phyloP scores from a whole-genome alignment of 2,797 vertebrate genomes.

The Mus spretus region DNA sequence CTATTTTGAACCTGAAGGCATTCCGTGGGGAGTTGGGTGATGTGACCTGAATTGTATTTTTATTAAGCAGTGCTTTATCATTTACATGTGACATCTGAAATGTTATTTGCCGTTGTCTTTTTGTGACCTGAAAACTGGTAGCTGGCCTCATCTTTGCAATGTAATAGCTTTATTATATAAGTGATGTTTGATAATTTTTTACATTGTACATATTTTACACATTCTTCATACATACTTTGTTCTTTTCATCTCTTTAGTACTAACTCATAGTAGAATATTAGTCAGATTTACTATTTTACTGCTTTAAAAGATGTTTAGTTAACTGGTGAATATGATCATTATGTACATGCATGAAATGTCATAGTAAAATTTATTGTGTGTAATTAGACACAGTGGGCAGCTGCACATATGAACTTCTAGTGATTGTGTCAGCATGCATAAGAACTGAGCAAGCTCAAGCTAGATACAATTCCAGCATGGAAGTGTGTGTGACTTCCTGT shows the following conservation, averaged over 20 bases:
- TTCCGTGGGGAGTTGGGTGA: constrained; percentile 23
- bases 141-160: constrained; percentile 15
- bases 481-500: background rate
- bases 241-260: background rate
- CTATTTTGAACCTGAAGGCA: constrained; percentile 45
- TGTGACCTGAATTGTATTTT: constrained; percentile 63
- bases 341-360: background rate
- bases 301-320: constrained; percentile 19
- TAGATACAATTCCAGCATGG: background rate
- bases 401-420: background rate
- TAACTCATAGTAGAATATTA: constrained; percentile 46
- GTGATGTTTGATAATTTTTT: constrained; percentile 15
- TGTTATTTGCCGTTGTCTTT: background rate
- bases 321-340: background rate
- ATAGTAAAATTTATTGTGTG: background rate
- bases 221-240: constrained; percentile 50
- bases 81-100: constrained; percentile 39
- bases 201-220: background rate
- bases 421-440: background rate
- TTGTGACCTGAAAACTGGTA: constrained; percentile 56
- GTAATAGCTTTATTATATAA: constrained; percentile 59
- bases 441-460: background rate
- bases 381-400: background rate
- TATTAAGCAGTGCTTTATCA: constrained; percentile 53
- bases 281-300: constrained; percentile 56